Evolutionary conservation across 2,888 invertebrate genomes (phyloP).

Genomic region (Poecilus cupreus): DNA sequence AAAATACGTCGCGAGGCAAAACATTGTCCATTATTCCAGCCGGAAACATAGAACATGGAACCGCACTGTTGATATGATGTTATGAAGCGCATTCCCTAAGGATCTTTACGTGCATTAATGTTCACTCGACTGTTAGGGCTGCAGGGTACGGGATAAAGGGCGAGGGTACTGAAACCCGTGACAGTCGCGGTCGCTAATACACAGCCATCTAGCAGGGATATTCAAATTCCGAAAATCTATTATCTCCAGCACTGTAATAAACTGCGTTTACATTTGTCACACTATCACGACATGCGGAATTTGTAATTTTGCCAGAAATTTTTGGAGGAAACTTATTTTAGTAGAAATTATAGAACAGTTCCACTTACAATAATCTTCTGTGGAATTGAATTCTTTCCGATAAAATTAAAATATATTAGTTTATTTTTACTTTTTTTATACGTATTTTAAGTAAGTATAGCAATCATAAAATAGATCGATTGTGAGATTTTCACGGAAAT

Average conservation of each 20-base stretch:
- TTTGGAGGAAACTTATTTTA: background rate
- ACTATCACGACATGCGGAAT: background rate
- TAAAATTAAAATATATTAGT: no score
- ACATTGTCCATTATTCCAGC: background rate
- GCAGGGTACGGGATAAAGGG: background rate
- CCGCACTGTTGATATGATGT: constrained; percentile 50
- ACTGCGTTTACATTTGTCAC: constrained; percentile 19
- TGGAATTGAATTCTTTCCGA: no score
- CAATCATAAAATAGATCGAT: no score
- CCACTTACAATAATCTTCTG: no score
- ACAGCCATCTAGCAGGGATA: constrained; percentile 15
- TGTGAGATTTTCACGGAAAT: no score
- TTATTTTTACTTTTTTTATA: no score
- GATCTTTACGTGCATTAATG: constrained; percentile 55
- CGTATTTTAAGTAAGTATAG: no score
- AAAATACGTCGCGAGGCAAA: background rate
- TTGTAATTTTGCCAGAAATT: background rate
- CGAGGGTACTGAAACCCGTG: background rate
- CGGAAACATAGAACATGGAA: background rate
- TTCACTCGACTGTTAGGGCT: constrained; percentile 31
- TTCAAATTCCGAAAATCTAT: constrained; percentile 51
- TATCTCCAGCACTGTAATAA: constrained; percentile 36
- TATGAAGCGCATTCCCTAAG: constrained; percentile 52
- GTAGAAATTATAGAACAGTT: no score
- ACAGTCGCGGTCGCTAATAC: constrained; percentile 35